Base-by-base conservation (phyloP, 2,113 vertebrate species). In the Panthera tigris region DNA sequence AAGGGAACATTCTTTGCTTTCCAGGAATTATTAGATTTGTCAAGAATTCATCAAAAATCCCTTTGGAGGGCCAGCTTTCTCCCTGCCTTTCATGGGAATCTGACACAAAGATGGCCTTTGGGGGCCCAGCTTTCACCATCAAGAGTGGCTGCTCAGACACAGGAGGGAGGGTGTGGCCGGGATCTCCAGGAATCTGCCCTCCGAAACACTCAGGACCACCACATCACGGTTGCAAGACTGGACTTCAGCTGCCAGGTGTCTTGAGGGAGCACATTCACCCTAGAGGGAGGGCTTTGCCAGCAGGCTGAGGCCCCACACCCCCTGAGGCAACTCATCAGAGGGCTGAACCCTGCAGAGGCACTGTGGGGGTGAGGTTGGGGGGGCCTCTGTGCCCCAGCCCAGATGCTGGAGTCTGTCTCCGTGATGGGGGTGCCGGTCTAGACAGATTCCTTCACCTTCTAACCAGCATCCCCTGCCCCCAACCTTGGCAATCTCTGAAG, bases 401-500 rank as follows among this genome's bases (percentile, higher is more conserved):
- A 7, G 21, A 16, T 18, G 36, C 36, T 61, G 41, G 39, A 31
- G 13, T 36, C 69, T 91, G 52, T 79, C 52, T 61, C 39, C 45
- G 45, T 23, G 52, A n/a, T 13, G 11, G 50, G 21, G 36, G 36
- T 1, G 36, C 4, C 33, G 63, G 33, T 48, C 73, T 36, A 63
- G 63, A 78, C 66, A 85, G 36, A 76, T 33, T 74, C 36, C 74
- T 57, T 88, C 55, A 65, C 66, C 50, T 82, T 39, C 27, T 88
- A 55, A 48, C 48, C 52, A 68, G 31, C 73, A 73, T 9, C 19
- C 10, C 25, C 52, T 29, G 18, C 33, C 55, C 71, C 74, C 52
- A 57, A 15, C n/a, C 57, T 41, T 4, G 25, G 83, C 89, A 85
- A 71, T 83, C 95, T 74, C 9, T 66, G 94, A 94, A 98, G 95